Evolutionary conservation across 2,113 vertebrate species (phyloP).

Genomic region (Trachemys scripta): DNA sequence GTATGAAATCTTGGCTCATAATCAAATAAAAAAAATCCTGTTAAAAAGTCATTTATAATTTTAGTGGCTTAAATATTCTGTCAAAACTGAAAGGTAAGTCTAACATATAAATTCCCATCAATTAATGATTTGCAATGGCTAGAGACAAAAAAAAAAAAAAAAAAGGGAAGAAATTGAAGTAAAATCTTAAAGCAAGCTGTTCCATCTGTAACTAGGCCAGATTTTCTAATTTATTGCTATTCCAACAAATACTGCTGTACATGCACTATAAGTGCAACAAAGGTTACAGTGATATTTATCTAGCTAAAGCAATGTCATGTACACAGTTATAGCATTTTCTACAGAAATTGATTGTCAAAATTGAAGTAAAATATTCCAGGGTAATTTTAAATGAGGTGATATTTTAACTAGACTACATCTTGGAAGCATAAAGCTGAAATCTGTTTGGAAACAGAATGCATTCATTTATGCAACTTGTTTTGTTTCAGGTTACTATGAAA

Average conservation of each 20-base stretch:
- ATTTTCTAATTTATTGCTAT: not conserved
- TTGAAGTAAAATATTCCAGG: not conserved
- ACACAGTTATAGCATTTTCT: not conserved
- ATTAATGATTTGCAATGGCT: not conserved
- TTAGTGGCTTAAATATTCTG: constrained; percentile 7
- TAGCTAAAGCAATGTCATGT: not conserved
- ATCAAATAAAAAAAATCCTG: not conserved
- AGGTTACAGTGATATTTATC: not conserved
- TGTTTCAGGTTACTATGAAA: not conserved
- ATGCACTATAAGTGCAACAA: not conserved
- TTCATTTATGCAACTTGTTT: not conserved
- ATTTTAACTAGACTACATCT: not conserved
- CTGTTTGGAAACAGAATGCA: not conserved
- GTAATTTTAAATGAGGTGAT: constrained; percentile 10
- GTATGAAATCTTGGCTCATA: not conserved
- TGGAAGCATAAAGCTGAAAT: not conserved
- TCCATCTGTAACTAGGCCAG: not conserved
- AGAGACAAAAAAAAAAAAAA: not conserved
- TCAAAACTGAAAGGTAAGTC: not conserved
- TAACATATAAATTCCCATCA: not conserved
- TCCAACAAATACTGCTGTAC: not conserved
- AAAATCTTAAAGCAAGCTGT: constrained; percentile 15
- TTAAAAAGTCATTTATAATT: not conserved
- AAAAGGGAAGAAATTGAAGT: not conserved
- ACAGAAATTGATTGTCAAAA: not conserved